A percentile compares a stretch with the other conserved stretches of the same genome.
These are phyloP conservation scores for Megatriorchis doriae DNA, from an alignment of 2,113 vertebrate species.

Conservation along the genomic window DNA sequence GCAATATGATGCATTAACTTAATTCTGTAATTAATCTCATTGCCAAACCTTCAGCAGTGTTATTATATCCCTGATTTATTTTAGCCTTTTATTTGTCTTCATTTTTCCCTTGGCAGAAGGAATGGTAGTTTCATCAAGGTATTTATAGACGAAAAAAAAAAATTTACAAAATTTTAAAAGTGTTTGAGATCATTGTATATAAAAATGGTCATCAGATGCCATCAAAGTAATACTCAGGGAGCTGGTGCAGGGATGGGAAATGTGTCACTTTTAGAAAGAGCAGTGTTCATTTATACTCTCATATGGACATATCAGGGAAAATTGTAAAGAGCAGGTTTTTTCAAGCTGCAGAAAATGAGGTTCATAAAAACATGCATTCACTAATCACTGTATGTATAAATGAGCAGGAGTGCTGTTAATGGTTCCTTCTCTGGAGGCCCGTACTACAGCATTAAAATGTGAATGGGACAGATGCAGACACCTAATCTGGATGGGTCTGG, in stretches of 20 bases:
- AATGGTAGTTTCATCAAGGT: not conserved
- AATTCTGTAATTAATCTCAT: not conserved
- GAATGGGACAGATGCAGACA: not conserved
- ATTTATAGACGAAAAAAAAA: not conserved
- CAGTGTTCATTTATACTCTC: not conserved
- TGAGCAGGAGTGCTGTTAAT: not conserved
- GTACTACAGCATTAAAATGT: not conserved
- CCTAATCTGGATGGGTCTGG: not conserved
- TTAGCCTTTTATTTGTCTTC: not conserved
- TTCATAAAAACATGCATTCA: not conserved
- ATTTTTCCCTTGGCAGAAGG: not conserved
- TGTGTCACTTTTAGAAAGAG: not conserved
- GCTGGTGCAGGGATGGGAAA: not conserved
- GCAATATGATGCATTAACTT: not conserved
- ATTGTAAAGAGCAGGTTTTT: conserved; percentile 3
- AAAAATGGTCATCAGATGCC: not conserved
- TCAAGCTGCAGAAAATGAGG: not conserved
- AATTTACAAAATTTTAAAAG: not conserved
- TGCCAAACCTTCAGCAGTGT: not conserved
- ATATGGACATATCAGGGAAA: not conserved
- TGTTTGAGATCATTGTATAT: not conserved
- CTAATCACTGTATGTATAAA: not conserved
- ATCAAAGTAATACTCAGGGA: not conserved
- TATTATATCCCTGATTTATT: not conserved
- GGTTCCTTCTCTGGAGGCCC: not conserved